These are phyloP conservation scores for Brachionus paranguensis DNA, from an alignment of 1,140 invertebrate species.

Conservation along the genomic window DNA sequence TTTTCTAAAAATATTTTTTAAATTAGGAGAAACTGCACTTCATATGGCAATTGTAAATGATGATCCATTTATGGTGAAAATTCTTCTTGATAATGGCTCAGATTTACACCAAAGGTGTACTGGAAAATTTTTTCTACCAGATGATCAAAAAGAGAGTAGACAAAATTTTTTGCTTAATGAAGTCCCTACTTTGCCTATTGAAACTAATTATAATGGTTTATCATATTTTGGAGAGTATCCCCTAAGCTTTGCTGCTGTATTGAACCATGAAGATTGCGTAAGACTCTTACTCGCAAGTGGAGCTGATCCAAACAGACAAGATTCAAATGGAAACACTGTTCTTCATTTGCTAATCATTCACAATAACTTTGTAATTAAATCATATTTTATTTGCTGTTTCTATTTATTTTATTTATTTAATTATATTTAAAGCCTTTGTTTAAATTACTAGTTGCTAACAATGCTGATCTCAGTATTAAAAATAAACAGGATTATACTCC, in stretches of 20 bases:
- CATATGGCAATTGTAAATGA: constrained; percentile 98
- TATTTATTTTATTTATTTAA: background rate
- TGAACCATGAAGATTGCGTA: constrained; percentile 94
- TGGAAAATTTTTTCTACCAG: constrained; percentile 78
- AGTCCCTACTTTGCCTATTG: constrained; percentile 72
- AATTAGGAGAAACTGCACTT: constrained; percentile 58
- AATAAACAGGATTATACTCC: constrained; percentile 85
- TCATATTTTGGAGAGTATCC: constrained; percentile 99
- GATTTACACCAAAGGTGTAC: constrained; percentile 82
- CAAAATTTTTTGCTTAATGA: constrained; percentile 74
- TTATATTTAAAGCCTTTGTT: constrained; percentile 68
- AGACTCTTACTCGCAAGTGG: constrained; percentile 82
- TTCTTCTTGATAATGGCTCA: constrained; percentile 79
- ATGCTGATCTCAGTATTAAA: constrained; percentile 72
- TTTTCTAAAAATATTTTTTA: background rate
- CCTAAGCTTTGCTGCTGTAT: constrained; percentile 85
- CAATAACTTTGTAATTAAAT: constrained; percentile 70
- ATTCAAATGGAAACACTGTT: constrained; percentile 94
- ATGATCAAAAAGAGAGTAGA: constrained; percentile 87
- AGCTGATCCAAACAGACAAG: constrained; percentile 87
- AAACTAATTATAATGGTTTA: constrained; percentile 88
- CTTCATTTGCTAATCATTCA: constrained; percentile 94
- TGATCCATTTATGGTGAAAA: constrained; percentile 93
- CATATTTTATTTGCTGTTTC: too few relatives aligned
- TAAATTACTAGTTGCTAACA: constrained; percentile 85